These are phyloP conservation scores for Turdus rufiventris DNA, from an alignment of 2,113 vertebrate genomes.

Conservation along the genomic window DNA sequence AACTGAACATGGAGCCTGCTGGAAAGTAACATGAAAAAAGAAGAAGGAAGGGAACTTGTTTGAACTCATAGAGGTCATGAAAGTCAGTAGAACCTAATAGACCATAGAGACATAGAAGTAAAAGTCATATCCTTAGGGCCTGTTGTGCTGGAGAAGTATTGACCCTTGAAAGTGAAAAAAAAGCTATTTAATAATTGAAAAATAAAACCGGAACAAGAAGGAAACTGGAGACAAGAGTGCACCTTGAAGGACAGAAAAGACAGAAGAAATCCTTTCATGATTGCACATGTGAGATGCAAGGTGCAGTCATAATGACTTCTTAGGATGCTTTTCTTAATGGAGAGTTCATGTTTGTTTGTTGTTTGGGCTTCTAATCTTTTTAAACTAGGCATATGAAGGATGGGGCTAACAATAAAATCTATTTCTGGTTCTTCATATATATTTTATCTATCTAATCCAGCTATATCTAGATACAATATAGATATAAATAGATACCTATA, in stretches of 20 bases:
- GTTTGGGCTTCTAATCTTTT: not conserved
- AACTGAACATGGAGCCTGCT: not conserved
- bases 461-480: not conserved
- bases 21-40: not conserved
- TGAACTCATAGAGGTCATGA: not conserved
- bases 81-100: not conserved
- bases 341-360: not conserved
- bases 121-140: not conserved
- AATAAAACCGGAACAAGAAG: not conserved
- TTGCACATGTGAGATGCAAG: rapidly evolving
- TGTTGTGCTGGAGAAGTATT: not conserved
- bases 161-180: not conserved
- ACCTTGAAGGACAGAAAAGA: not conserved
- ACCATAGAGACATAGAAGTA: not conserved
- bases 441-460: not conserved
- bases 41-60: not conserved
- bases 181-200: not conserved
- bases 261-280: not conserved
- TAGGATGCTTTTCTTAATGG: not conserved
- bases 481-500: not conserved
- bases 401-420: not conserved
- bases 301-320: rapidly evolving
- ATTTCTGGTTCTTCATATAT: not conserved
- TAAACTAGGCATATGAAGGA: not conserved
- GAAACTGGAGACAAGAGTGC: not conserved